Conservation (phyloP, 2,888 invertebrate species). For the Andrena trimmerana region DNA sequence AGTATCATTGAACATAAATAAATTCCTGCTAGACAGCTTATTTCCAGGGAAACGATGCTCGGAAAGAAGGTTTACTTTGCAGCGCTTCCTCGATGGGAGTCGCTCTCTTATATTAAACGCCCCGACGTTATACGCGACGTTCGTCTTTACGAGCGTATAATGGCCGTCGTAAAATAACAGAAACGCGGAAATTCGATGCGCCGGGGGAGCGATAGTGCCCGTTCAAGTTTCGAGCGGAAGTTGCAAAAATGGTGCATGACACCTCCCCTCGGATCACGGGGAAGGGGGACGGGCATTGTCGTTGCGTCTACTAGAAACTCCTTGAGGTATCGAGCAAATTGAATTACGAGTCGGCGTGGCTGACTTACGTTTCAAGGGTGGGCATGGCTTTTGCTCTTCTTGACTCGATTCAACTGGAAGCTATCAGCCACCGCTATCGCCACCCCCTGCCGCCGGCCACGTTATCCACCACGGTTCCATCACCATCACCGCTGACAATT, state of each 20-base stretch:
- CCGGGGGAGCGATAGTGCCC: neutral
- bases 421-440: constrained; percentile 39
- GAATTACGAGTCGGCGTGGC: constrained; percentile 41
- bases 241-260: constrained; percentile 3
- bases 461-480: constrained; percentile 59
- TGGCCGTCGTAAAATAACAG: constrained; percentile 1
- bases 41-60: no score
- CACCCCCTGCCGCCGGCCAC: constrained; percentile 27
- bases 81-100: constrained; percentile 8
- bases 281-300: neutral
- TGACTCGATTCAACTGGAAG: constrained; percentile 14
- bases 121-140: constrained; percentile 25
- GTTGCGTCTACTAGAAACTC: constrained; percentile 30
- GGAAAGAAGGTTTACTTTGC: neutral
- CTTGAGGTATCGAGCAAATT: constrained; percentile 53
- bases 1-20: neutral
- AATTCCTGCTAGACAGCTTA: no score
- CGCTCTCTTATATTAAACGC: neutral
- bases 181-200: constrained; percentile 7
- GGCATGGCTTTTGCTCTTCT: constrained; percentile 27
- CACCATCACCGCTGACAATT: constrained; percentile 60
- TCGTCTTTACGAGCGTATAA: constrained; percentile 20
- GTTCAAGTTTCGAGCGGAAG: neutral
- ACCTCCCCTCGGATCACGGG: neutral
- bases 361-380: constrained; percentile 39